Percentiles rank a stretch among this genome's conserved stretches.
phyloP scores from a whole-genome alignment of 2,888 invertebrate genomes.

The Gymnosoma rotundatum region DNA sequence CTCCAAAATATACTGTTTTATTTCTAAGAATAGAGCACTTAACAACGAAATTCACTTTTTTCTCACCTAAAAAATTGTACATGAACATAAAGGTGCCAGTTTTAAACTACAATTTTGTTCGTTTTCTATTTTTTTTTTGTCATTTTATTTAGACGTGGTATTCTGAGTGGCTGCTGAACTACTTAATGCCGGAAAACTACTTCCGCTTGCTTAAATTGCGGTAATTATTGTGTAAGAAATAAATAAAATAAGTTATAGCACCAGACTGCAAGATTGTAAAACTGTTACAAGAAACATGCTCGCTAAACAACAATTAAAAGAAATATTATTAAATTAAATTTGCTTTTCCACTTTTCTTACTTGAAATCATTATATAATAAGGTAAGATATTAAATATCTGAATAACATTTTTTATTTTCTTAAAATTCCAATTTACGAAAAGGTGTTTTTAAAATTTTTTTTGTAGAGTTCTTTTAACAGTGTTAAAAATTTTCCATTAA shows the following conservation, averaged over 20 bases:
- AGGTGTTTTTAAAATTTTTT: too few relatives aligned
- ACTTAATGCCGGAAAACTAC: slow-evolving; percentile 10
- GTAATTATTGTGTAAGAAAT: slow-evolving; percentile 9
- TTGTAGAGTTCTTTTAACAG: too few relatives aligned
- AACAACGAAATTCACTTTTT: too few relatives aligned
- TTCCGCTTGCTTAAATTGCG: slow-evolving; percentile 1
- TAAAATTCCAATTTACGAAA: too few relatives aligned
- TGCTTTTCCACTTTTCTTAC: neutral
- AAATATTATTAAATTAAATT: neutral
- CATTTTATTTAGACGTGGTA: neutral
- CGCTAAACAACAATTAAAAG: neutral
- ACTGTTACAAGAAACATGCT: neutral
- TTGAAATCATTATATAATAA: too few relatives aligned
- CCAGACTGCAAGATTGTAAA: neutral
- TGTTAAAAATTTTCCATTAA: too few relatives aligned
- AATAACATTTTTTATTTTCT: too few relatives aligned
- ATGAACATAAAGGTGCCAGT: too few relatives aligned
- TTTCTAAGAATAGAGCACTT: too few relatives aligned
- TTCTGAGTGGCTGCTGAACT: neutral
- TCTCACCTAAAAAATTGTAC: too few relatives aligned
- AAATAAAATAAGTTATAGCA: neutral
- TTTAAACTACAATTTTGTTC: neutral
- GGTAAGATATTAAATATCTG: too few relatives aligned
- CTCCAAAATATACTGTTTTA: too few relatives aligned
- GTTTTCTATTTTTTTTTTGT: neutral